Evolutionary conservation across 2,113 vertebrate genomes (phyloP).

Genomic region (Sterrhoptilus dennistouni): DNA sequence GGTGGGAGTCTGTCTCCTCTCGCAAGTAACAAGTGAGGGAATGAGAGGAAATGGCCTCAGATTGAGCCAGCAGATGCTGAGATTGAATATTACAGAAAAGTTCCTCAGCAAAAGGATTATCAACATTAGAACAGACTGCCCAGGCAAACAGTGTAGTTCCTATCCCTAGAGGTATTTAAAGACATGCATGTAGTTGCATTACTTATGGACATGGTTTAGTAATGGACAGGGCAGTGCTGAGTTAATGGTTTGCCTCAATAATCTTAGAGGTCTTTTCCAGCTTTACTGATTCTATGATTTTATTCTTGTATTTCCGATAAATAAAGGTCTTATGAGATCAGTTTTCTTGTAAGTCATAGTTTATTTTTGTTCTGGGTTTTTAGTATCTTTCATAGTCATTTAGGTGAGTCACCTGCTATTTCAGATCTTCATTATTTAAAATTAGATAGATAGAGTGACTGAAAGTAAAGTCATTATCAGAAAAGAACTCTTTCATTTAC

Average conservation of each 20-base stretch:
- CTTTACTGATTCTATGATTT: neutral
- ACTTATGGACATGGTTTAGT: neutral
- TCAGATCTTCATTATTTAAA: neutral
- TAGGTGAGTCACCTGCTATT: neutral
- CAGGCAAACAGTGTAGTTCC: neutral
- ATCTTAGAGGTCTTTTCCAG: neutral
- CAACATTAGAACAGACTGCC: neutral
- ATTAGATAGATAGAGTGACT: neutral
- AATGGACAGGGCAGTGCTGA: neutral
- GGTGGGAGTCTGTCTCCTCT: neutral
- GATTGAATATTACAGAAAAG: neutral
- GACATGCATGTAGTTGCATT: neutral
- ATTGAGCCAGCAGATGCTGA: neutral
- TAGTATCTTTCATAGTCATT: neutral
- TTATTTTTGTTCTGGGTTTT: neutral
- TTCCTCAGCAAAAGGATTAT: neutral
- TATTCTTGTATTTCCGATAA: neutral
- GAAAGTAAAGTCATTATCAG: neutral
- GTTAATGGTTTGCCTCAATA: neutral
- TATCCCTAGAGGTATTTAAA: neutral
- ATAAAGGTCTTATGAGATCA: neutral
- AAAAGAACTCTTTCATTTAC: neutral
- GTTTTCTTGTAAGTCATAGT: neutral
- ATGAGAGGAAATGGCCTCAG: neutral
- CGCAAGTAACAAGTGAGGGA: neutral